Conservation (phyloP, 2,888 invertebrate genomes). For the Spisula solida region DNA sequence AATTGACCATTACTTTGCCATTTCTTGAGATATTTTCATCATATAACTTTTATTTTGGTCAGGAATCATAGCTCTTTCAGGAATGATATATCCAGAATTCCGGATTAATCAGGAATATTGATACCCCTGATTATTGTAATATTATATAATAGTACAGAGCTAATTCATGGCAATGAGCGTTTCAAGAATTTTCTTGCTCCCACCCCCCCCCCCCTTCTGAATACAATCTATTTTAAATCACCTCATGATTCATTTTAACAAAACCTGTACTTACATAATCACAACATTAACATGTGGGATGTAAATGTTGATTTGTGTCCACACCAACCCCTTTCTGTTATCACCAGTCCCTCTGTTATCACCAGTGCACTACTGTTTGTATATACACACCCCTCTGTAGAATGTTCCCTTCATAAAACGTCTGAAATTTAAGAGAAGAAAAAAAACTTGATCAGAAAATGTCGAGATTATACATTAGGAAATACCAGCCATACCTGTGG, state of each 20-base stretch:
- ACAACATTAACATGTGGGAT: slow-evolving; percentile 4
- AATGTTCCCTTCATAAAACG: background rate
- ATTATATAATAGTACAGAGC: no score
- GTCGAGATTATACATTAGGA: background rate
- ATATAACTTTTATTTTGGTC: no score
- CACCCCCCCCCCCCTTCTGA: no score
- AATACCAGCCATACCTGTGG: background rate
- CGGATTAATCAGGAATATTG: no score
- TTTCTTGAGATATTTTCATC: no score
- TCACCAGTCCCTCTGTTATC: background rate
- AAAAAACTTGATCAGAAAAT: background rate
- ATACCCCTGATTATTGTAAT: no score
- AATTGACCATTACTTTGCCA: no score
- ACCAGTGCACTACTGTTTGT: background rate
- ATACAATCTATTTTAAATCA: no score
- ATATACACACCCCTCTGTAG: slow-evolving; percentile 1
- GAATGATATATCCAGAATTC: no score
- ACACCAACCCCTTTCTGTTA: background rate
- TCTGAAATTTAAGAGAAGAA: slow-evolving; percentile 18
- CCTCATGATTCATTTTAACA: background rate
- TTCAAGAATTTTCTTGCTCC: no score
- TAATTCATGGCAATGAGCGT: no score
- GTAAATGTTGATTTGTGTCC: background rate
- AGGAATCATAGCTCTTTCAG: no score
- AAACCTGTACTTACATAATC: background rate